Percentiles rank a stretch among this genome's conserved stretches.
These are phyloP conservation scores for Fregetta grallaria DNA, from an alignment of 2,113 vertebrate genomes.

Conservation along the genomic window DNA sequence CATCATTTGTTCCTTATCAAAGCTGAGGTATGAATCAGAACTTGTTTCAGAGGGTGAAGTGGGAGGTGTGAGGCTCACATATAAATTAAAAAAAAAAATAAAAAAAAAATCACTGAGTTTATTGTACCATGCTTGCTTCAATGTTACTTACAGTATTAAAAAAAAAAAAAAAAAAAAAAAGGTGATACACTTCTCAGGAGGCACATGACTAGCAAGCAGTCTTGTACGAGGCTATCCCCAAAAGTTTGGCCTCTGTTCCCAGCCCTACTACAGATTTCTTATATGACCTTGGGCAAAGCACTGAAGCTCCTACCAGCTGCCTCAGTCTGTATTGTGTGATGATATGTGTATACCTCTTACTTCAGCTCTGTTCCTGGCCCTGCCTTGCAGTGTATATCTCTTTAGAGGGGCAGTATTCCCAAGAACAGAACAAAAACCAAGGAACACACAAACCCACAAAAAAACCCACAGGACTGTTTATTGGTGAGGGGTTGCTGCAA, in stretches of 20 bases:
- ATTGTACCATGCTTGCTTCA: neutral
- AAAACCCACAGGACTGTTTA: neutral
- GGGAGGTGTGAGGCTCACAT: neutral
- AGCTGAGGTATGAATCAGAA: constrained; percentile 45
- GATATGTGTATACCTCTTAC: neutral
- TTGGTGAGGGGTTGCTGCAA: neutral
- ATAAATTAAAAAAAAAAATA: neutral
- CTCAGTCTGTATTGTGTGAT: neutral
- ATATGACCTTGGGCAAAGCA: neutral
- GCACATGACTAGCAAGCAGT: neutral
- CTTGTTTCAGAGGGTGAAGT: neutral
- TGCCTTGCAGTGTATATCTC: neutral
- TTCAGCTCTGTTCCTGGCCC: neutral
- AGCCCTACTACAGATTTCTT: fast-evolving
- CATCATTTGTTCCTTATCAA: constrained; percentile 60
- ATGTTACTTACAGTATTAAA: fast-evolving
- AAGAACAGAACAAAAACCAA: neutral
- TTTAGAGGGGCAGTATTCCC: neutral
- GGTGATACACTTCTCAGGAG: neutral
- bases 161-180: too few relatives aligned
- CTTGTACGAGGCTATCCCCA: neutral
- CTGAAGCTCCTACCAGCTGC: neutral
- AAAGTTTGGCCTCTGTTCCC: neutral
- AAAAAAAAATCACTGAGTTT: neutral
- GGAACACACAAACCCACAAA: neutral